These are phyloP conservation scores for Apostichopus parvimensis DNA, from an alignment of 35 echinoderm and acorn worm genomes.

Conservation along the genomic window DNA sequence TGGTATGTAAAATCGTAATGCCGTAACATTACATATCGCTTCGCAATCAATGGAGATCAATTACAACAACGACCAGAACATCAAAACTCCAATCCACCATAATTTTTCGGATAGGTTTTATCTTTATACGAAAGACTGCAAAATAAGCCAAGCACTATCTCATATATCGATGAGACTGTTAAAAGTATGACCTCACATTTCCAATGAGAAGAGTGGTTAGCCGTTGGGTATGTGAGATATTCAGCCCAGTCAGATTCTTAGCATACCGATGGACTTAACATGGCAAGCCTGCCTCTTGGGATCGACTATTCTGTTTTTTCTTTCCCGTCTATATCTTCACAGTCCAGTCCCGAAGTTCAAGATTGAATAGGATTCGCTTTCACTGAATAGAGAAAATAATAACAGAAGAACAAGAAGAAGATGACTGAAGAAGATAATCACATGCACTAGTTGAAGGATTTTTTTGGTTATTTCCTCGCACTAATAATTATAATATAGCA, in stretches of 20 bases:
- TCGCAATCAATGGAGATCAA: not conserved
- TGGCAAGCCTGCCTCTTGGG: slow-evolving; percentile 49
- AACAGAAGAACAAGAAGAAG: too few relatives aligned
- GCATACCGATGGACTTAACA: slow-evolving; percentile 51
- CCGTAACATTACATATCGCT: not conserved
- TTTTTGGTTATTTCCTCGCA: not conserved
- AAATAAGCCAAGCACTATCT: not conserved
- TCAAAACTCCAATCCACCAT: not conserved
- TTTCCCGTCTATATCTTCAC: not conserved
- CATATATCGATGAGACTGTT: slow-evolving; percentile 4
- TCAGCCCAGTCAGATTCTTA: slow-evolving; percentile 48
- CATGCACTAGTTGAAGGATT: too few relatives aligned
- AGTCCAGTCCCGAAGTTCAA: not conserved
- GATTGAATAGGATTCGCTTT: not conserved
- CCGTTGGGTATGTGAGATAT: slow-evolving; percentile 63
- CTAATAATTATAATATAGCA: not conserved
- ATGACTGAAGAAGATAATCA: too few relatives aligned
- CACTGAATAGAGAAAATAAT: too few relatives aligned
- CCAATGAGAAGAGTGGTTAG: slow-evolving; percentile 25
- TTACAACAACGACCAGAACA: not conserved
- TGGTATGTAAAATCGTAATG: not conserved
- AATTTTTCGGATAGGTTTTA: not conserved
- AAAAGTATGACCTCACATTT: not conserved
- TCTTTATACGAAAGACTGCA: not conserved
- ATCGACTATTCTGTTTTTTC: not conserved